Base-by-base conservation (phyloP, 2,888 invertebrate species). In the Ophion ellenae region DNA sequence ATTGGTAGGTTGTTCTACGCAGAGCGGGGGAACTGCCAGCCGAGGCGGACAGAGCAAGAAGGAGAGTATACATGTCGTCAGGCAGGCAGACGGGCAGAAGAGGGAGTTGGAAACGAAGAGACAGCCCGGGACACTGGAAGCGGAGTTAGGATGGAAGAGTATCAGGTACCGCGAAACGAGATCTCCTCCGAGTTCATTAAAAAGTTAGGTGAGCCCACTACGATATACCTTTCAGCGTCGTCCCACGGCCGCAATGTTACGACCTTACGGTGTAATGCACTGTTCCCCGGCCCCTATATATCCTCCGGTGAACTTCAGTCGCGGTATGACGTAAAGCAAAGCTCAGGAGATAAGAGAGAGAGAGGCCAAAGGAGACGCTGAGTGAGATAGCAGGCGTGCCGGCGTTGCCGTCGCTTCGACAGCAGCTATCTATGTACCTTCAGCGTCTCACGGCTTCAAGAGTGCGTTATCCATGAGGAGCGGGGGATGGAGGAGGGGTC, bases 101-200 rank as follows among this genome's bases (percentile, higher is more conserved):
- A 14, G 40, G 28, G 24, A 36, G 77, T 24, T 36, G 57, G n/a
- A 57, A 11, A 75, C 28, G 61, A 45, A 74, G 69, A 71, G 69
- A 32, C 63, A n/a, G 66, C 24, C 40, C 6, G 32, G 79, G 45
- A 2, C 11, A 14, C 40, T 81, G 63, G 45, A 32, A 57, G 67
- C 63, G 53, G 64, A 84, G 75, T n/a, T 64, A n/a, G 70, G 83
- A 79, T 83, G 75, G 83, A 71, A 84, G 78, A 76, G 81, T 81
- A 84, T 81, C 86, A 75, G 63, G 83, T 83, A 85, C 83, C 84
- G 86, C 87, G 88, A 90, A 92, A 92, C 89, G 90, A 91, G 92
- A 92, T 92, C 88, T 88, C 84, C 88, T 83, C 53, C 88, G 88
- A 92, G 91, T 92, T 90, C 90, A 91, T 92, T 92, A 91, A 91